These are phyloP conservation scores for Melanotus villosus DNA, from an alignment of 2,888 invertebrate genomes.

Conservation along the genomic window DNA sequence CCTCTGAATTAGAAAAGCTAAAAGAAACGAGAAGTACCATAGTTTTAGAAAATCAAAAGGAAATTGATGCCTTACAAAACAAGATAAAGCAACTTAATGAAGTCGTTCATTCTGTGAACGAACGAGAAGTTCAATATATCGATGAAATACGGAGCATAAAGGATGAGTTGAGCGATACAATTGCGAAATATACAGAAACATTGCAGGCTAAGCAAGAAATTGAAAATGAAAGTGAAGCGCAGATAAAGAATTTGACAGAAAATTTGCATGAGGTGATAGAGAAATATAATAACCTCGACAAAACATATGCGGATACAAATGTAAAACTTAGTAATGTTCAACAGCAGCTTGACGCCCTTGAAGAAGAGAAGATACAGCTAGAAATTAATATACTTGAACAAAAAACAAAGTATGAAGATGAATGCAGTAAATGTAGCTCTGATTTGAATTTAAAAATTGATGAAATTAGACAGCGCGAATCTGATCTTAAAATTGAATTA, in stretches of 20 bases:
- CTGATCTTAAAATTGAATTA: conserved; percentile 5
- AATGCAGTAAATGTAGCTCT: conserved; percentile 1
- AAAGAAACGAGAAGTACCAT: conserved; percentile 31
- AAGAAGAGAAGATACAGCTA: conserved; percentile 39
- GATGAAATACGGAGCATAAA: conserved; percentile 45
- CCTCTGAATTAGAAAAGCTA: conserved; percentile 44
- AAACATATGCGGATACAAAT: conserved; percentile 30
- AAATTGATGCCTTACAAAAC: conserved; percentile 39
- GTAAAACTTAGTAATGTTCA: conserved; percentile 26
- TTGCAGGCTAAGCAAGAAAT: conserved; percentile 48
- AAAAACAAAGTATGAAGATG: conserved; percentile 42
- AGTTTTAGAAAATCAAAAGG: conserved; percentile 29
- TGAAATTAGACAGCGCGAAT: not conserved
- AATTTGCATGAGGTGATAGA: conserved; percentile 50
- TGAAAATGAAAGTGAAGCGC: conserved; percentile 46
- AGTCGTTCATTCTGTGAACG: conserved; percentile 39
- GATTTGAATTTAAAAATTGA: conserved; percentile 26
- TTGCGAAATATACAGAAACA: conserved; percentile 48
- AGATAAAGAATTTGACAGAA: conserved; percentile 50
- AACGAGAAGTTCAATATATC: conserved; percentile 40
- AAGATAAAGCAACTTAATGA: conserved; percentile 44
- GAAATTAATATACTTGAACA: conserved; percentile 43
- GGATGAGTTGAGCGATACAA: conserved; percentile 47
- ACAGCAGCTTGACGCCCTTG: conserved; percentile 19
- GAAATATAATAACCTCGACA: conserved; percentile 49